Evolutionary conservation across 2,113 vertebrate genomes (phyloP).

Genomic region (Lepus americanus): DNA sequence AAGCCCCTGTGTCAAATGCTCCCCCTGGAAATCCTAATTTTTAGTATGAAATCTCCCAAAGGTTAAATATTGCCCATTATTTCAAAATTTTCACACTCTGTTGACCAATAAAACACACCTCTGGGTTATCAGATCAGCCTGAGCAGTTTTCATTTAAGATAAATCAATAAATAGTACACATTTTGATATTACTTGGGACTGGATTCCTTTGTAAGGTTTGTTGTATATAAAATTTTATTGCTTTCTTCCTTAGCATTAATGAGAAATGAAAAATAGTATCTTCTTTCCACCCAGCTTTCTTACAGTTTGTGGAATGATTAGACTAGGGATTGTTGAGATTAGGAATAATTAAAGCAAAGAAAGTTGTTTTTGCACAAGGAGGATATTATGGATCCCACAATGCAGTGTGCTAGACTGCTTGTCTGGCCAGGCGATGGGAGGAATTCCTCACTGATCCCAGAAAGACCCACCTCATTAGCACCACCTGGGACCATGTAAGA

Average conservation of each 20-base stretch:
- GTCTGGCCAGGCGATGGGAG: background rate
- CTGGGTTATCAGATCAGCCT: too few relatives aligned
- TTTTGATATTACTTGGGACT: background rate
- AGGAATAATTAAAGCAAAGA: too few relatives aligned
- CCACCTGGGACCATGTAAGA: background rate
- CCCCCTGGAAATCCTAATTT: too few relatives aligned
- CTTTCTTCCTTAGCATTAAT: slow-evolving; percentile 4
- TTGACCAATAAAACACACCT: background rate
- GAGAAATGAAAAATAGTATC: background rate
- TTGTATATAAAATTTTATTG: background rate
- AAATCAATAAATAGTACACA: background rate
- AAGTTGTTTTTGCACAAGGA: background rate
- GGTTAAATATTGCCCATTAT: background rate
- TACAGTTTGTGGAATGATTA: background rate
- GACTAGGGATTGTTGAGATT: too few relatives aligned
- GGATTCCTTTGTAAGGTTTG: background rate
- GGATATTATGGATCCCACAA: background rate
- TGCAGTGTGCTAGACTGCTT: background rate
- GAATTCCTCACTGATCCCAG: background rate
- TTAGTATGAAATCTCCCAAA: background rate
- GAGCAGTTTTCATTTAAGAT: background rate
- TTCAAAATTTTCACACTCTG: background rate
- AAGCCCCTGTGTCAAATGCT: too few relatives aligned
- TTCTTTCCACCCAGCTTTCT: background rate
- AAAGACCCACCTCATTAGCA: background rate